Base-by-base conservation (phyloP, 2,797 vertebrate species). In the Vireo griseus region DNA sequence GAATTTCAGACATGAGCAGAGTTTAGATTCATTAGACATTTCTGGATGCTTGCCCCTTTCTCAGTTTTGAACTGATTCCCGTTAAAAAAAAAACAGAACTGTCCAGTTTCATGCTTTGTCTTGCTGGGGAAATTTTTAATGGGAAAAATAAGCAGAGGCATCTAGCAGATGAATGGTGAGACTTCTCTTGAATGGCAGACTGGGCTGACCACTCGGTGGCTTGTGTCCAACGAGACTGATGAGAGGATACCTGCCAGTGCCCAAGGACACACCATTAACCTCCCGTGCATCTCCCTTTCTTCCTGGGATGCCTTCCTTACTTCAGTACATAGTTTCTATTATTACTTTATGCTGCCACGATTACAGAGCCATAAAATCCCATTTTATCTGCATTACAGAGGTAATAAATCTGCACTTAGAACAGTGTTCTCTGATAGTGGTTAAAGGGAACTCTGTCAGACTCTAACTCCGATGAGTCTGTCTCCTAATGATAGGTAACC, bases 361-460 rank as follows among this genome's bases (percentile, higher is more conserved):
- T 90, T 92, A 93, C n/a, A 25, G 80, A 55, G 77, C 82, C 90
- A 92, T 95, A 96, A 96, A 95, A 91, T 81, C 81, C 91, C 81
- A 80, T 93, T 97, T 94, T 93, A 83, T 95, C 88, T 89, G 78
- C 42, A 33, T 95, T 95, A 91, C 62, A 68, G 90, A 86, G 58
- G 68, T 89, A 85, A 89, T 94, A 94, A 96, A 94, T 94, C 88
- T 87, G 59, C 61, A 16, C 86, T 87, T 85, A 76, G 54, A 57
- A 10, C 17, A 15, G 71, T 40, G 40, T 76, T 75, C 62, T 75
- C 71, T 50, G 85, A 73, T 81, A 45, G 84, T 14, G 44, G 63
- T 75, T 91, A 76, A 67, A 83, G 86, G 68, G 54, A 89, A 44
- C 72, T 79, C 31, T 67, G 61, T 69, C 69, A 58, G 59, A 35